Evolutionary conservation across 1,140 invertebrate genomes (phyloP).

Genomic region (Solen grandis): DNA sequence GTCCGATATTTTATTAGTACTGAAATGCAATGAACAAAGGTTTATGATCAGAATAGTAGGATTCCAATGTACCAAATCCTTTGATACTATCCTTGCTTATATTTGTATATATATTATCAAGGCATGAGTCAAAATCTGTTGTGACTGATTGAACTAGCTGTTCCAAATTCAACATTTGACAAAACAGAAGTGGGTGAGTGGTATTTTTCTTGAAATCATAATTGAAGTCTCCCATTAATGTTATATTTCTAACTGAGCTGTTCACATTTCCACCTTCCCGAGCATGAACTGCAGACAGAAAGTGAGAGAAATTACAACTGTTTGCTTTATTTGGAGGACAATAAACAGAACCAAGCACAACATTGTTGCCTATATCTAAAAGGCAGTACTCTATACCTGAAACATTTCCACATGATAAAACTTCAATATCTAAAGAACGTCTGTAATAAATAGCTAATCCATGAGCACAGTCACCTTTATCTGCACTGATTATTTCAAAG

Average conservation of each 20-base stretch:
- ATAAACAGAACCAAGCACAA: slow-evolving; percentile 13
- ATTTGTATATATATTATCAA: no score
- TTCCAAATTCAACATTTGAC: neutral
- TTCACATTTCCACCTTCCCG: neutral
- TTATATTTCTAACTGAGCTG: neutral
- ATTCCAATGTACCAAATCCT: no score
- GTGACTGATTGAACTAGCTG: slow-evolving; percentile 6
- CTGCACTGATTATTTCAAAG: neutral
- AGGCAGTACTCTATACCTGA: slow-evolving; percentile 1
- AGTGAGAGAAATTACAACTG: neutral
- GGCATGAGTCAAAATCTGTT: slow-evolving; percentile 20
- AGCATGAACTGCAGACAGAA: neutral
- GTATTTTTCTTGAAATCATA: neutral
- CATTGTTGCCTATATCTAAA: neutral
- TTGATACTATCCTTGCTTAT: no score
- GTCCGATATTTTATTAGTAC: no score
- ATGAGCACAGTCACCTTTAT: neutral
- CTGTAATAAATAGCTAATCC: slow-evolving; percentile 2
- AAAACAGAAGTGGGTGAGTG: neutral
- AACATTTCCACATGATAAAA: neutral
- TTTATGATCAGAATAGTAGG: no score
- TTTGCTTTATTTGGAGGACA: slow-evolving; percentile 10
- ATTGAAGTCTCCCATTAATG: slow-evolving; percentile 52
- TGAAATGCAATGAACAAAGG: no score
- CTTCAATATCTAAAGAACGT: neutral